phyloP scores from a whole-genome alignment of 1,140 invertebrate genomes.

The Drosophila carrolli region DNA sequence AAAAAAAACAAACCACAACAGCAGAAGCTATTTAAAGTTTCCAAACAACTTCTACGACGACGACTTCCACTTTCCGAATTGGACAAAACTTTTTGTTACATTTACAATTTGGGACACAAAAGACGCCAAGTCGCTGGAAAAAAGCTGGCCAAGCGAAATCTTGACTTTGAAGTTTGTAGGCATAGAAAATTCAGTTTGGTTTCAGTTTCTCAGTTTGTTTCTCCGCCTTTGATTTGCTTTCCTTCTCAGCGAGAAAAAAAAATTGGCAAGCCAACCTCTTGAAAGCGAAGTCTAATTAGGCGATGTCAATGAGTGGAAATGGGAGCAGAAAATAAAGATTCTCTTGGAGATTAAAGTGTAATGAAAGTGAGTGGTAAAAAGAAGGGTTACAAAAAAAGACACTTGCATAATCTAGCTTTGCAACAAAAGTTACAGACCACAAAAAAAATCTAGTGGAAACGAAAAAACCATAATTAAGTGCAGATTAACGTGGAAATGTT shows the following conservation, averaged over 20 bases:
- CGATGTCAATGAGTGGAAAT: slow-evolving; percentile 45
- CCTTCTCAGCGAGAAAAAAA: slow-evolving; percentile 24
- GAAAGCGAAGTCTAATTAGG: slow-evolving; percentile 48
- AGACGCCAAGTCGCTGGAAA: slow-evolving; percentile 22
- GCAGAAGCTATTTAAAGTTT: slow-evolving; percentile 67
- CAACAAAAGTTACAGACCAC: slow-evolving; percentile 20
- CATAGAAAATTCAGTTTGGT: slow-evolving; percentile 33
- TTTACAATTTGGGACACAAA: slow-evolving; percentile 47
- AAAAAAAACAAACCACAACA: slow-evolving; percentile 41
- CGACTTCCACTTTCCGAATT: slow-evolving; percentile 72
- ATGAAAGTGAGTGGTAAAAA: slow-evolving; percentile 48
- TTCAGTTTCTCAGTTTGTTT: slow-evolving; percentile 5
- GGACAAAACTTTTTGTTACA: slow-evolving; percentile 53
- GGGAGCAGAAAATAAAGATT: slow-evolving; percentile 52
- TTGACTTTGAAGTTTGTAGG: slow-evolving; percentile 44
- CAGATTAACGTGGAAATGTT: neutral
- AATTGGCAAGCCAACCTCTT: slow-evolving; percentile 46
- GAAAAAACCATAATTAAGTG: slow-evolving; percentile 34
- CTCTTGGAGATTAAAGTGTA: slow-evolving; percentile 47
- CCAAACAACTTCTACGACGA: slow-evolving; percentile 41
- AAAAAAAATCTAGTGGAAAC: slow-evolving; percentile 54
- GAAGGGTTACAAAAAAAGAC: slow-evolving; percentile 1
- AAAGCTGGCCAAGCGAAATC: slow-evolving; percentile 27
- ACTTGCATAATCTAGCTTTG: slow-evolving; percentile 61
- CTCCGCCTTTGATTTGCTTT: slow-evolving; percentile 35